phyloP scores from a whole-genome alignment of 2,113 vertebrate genomes.

The Lampris incognitus region DNA sequence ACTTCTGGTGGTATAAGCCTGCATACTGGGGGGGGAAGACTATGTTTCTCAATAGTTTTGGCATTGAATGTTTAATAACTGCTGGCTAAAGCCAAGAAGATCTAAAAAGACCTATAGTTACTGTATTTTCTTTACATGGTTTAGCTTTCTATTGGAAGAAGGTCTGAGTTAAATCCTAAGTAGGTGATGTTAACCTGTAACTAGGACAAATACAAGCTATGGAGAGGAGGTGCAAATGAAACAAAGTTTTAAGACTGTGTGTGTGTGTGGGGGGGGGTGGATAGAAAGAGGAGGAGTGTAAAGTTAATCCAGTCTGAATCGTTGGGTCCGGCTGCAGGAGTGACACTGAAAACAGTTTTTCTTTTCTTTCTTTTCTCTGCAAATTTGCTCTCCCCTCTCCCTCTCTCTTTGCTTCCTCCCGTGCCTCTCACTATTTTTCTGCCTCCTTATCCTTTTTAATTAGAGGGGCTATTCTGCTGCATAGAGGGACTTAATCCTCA shows the following conservation, averaged over 20 bases:
- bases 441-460: slow-evolving; percentile 86
- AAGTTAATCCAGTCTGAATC: slow-evolving; percentile 83
- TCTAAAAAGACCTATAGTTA: not conserved
- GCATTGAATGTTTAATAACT: no score
- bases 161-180: slow-evolving; percentile 15
- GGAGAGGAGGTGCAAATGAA: slow-evolving; percentile 9
- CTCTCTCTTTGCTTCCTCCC: slow-evolving; percentile 78
- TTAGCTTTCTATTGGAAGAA: not conserved
- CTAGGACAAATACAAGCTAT: slow-evolving; percentile 14
- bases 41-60: no score
- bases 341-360: slow-evolving; percentile 82
- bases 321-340: slow-evolving; percentile 70
- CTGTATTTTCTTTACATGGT: not conserved
- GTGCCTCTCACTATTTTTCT: slow-evolving; percentile 81
- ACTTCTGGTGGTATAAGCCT: no score
- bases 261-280: slow-evolving; percentile 32
- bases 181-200: slow-evolving; percentile 6
- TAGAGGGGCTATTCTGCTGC: slow-evolving; percentile 83
- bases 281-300: slow-evolving; percentile 64
- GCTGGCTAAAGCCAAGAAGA: no score
- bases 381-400: slow-evolving; percentile 78
- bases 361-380: slow-evolving; percentile 78
- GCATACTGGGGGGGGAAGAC: no score
- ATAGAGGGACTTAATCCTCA: slow-evolving; percentile 82
- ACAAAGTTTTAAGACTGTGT: slow-evolving; percentile 46